A percentile compares a stretch with the other conserved stretches of the same genome.
Conservation (phyloP, 2,888 invertebrate species). For the Eupelmus urozonus region DNA sequence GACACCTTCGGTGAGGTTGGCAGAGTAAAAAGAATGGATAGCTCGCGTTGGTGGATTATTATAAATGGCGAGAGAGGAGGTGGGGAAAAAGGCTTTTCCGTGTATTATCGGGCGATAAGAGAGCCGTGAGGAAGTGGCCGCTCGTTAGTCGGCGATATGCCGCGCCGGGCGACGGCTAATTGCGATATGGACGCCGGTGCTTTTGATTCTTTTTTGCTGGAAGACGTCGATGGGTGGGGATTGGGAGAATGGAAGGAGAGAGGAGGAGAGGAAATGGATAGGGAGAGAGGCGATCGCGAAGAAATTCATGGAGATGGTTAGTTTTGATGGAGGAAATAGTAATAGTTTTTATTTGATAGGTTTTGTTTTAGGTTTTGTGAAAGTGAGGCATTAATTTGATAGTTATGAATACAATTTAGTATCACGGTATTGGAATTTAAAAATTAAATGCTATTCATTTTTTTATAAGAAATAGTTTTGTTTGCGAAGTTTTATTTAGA, state of each 20-base stretch:
- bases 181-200: slow-evolving; percentile 14
- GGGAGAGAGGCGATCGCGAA: neutral
- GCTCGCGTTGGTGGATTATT: slow-evolving; percentile 23
- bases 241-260: too few species aligned
- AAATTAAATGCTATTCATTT: too few species aligned
- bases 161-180: slow-evolving; percentile 34
- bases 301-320: too few species aligned
- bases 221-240: neutral
- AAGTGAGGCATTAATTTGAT: too few species aligned
- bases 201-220: neutral
- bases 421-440: too few species aligned
- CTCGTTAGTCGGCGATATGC: slow-evolving; percentile 37
- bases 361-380: too few species aligned
- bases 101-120: slow-evolving; percentile 25
- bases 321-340: too few species aligned
- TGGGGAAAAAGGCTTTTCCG: slow-evolving; percentile 14
- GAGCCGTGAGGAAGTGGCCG: neutral
- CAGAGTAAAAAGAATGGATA: neutral
- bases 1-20: too few species aligned
- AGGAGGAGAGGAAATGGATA: neutral
- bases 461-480: too few species aligned
- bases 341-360: too few species aligned
- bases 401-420: too few species aligned
- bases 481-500: too few species aligned
- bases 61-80: slow-evolving; percentile 11